Evolutionary conservation across 2,888 invertebrate genomes (phyloP), one percentile per base, ranked within the genome.

Genomic region (Sinhomidia bicolor): DNA sequence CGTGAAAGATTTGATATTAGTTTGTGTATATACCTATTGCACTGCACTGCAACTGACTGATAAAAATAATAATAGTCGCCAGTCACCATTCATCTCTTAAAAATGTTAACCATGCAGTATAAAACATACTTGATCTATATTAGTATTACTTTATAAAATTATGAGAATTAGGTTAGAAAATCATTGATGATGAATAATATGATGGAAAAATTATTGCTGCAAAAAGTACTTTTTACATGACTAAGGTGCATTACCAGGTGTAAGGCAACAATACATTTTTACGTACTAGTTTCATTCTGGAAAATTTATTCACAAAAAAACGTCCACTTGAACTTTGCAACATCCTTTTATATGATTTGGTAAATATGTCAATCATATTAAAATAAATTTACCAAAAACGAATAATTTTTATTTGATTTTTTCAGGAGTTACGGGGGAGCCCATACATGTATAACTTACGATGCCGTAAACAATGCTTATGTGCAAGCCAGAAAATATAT

Each of bases 401-500:
- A n/a, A n/a, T n/a, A n/a, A n/a, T n/a, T n/a, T n/a, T n/a, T n/a
- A n/a, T n/a, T n/a, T n/a, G n/a, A n/a, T n/a, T n/a, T n/a, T n/a
- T n/a, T n/a, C 94, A 96, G 96, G 90, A 95, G 95, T 20, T 95
- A 96, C 93, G 96, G 95, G 92, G 96, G 95, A 74, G 95, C 96
- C 79, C 95, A 96, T 91, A 96, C 96, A 89, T 98, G 98, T 94
- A 97, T 98, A 93, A 97, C 98, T 5, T 98, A 97, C 93, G 97
- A 97, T 93, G 97, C 97, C 80, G 95, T 98, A 89, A 97, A 98
- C 94, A 96, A 96, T 92, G 98, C 98, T 65, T 98, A 97, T 94
- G 94, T 96, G 91, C 97, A 97, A 93, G 97, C 97, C 78, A 95
- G 97, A 93, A 97, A 97, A 94, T 95, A 97, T 94, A 96, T 97